These are phyloP conservation scores for Limnephilus lunatus DNA, from an alignment of 2,888 invertebrate species.

Conservation along the genomic window DNA sequence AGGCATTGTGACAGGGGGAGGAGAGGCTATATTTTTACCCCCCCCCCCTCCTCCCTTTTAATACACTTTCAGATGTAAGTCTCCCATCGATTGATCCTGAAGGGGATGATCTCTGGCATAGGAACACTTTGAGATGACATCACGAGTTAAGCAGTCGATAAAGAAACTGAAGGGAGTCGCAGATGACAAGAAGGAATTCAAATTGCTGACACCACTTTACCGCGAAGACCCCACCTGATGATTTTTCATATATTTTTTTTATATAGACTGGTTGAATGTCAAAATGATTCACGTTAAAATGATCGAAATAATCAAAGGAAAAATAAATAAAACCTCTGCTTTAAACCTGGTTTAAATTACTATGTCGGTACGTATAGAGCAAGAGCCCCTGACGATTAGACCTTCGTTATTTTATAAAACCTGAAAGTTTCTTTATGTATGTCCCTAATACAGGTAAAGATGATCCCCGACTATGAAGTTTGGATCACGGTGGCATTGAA, in stretches of 20 bases:
- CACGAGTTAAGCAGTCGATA: background rate
- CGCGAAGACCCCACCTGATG: background rate
- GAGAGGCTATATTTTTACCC: background rate
- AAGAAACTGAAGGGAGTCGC: background rate
- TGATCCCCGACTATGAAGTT: too few relatives aligned
- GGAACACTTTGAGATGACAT: background rate
- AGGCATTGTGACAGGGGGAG: background rate
- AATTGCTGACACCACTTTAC: background rate
- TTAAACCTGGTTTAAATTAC: too few relatives aligned
- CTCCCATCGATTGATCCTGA: background rate
- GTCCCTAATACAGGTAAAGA: too few relatives aligned
- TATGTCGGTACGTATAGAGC: too few relatives aligned
- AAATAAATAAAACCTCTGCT: too few relatives aligned
- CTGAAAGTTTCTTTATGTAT: too few relatives aligned
- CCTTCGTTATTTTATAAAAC: too few relatives aligned
- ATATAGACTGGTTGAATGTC: background rate
- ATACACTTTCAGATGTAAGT: background rate
- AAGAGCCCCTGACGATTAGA: too few relatives aligned
- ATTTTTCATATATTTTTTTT: background rate
- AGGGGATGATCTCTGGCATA: background rate
- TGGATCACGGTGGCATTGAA: too few relatives aligned
- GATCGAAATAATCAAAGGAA: too few relatives aligned
- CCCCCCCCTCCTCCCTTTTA: background rate
- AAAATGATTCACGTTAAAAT: too few relatives aligned
- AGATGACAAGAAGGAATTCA: background rate